Base-by-base conservation (phyloP, 2,113 vertebrate species). In the Chitala chitala region DNA sequence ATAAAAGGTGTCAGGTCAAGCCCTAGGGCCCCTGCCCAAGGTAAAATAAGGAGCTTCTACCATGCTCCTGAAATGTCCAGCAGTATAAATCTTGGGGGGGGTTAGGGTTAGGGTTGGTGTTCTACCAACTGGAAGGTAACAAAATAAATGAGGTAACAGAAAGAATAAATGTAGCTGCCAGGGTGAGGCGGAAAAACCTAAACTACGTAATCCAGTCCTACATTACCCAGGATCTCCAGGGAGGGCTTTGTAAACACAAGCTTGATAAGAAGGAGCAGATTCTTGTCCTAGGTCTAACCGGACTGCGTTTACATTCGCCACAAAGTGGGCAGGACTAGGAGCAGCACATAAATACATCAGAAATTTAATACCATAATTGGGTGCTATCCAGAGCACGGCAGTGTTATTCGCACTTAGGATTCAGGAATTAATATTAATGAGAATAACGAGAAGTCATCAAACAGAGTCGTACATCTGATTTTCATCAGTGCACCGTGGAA, bases 181-280 rank as follows among this genome's bases (percentile, higher is more conserved):
- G 6, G 7, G 53, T 3, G 2, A 55, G 53, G 53, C 17, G n/a
- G n/a, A 55, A n/a, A 7, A 6, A 17, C 20, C 53, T 22, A 46
- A 12, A 12, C 53, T 55, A 20, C 48, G 12, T 51, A 20, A 20
- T n/a, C 48, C 53, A 55, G 20, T 15, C 17, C n/a, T 22, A 22
- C n/a, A n/a, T 55, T 22, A 22, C 7, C 6, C 13, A 22, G 53
- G 22, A 5, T 69, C 42, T 36, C 44, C 12, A 13, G 65, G 44
- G 40, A 69, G 42, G n/a, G 20, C 13, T 61, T 5, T 61, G 56
- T 50, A 61, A 72, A 59, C 55, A 72, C 10, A 29, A 24, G 59
- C 38, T 36, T 13, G 36, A n/a, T 77, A 78, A 81, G 83, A 76
- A 74, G 78, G 51, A 50, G 13, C 13, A 76, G 80, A 26, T 20